Evolutionary conservation across 2,888 invertebrate genomes (phyloP).

Genomic region (Stegophylla sp.): DNA sequence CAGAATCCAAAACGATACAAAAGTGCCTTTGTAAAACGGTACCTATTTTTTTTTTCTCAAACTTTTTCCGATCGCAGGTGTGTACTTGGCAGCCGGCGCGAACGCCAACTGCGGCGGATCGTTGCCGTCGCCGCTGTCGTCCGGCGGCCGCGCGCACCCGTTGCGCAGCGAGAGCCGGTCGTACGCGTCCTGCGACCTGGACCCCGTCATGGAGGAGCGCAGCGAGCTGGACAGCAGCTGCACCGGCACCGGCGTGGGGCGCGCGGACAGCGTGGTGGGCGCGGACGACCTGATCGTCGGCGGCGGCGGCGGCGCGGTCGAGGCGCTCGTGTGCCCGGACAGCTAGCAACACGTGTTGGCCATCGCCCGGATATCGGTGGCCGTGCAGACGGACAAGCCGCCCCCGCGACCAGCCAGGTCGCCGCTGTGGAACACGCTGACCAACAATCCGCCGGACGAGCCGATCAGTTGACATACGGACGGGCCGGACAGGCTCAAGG

Average conservation of each 20-base stretch:
- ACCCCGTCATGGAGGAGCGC: conserved; percentile 83
- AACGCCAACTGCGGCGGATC: conserved; percentile 60
- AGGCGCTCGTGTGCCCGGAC: conserved; percentile 58
- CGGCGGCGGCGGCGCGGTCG: conserved; percentile 43
- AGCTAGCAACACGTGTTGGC: conserved; percentile 60
- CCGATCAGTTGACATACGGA: conserved; percentile 57
- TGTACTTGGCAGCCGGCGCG: conserved; percentile 61
- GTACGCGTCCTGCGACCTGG: conserved; percentile 80
- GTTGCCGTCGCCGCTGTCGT: conserved; percentile 68
- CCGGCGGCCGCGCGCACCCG: conserved; percentile 67
- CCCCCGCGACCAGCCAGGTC: conserved; percentile 64
- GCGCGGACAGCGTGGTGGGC: conserved; percentile 49
- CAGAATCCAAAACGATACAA: too few species aligned
- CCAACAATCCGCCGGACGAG: conserved; percentile 66
- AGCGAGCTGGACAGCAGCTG: conserved; percentile 68
- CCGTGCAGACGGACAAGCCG: conserved; percentile 60
- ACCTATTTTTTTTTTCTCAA: background rate
- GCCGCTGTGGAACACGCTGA: conserved; percentile 82
- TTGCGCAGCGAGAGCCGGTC: conserved; percentile 73
- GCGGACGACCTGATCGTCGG: conserved; percentile 43
- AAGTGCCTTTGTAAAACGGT: too few species aligned
- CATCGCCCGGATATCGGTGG: conserved; percentile 58
- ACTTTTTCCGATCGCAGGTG: too few species aligned
- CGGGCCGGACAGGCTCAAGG: conserved; percentile 30
- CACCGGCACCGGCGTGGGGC: conserved; percentile 61